Evolutionary conservation across 1,140 invertebrate genomes (phyloP).

Genomic region (Ctenoplectra terminalis): DNA sequence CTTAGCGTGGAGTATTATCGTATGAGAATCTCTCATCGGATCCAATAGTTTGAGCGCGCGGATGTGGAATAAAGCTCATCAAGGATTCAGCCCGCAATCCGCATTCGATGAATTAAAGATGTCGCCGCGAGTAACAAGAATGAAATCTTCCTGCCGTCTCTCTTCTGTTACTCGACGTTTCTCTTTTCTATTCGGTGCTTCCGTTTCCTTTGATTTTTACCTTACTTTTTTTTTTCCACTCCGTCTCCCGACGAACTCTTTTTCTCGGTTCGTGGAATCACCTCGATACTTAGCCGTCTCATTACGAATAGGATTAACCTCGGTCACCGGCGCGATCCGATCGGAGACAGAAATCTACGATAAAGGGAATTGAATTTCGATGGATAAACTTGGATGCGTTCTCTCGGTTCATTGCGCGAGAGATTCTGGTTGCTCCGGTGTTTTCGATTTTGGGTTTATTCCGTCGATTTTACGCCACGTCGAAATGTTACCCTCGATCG

Average conservation of each 20-base stretch:
- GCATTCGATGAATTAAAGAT: constrained; percentile 83
- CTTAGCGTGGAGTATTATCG: constrained; percentile 74
- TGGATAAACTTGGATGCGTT: constrained; percentile 16
- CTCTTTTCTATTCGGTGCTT: constrained; percentile 2
- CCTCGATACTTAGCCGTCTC: constrained; percentile 67
- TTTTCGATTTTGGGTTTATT: background rate
- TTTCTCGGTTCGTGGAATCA: constrained; percentile 52
- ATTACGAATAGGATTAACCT: constrained; percentile 74
- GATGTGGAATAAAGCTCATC: constrained; percentile 83
- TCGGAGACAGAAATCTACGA: constrained; percentile 20
- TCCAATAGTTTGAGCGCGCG: constrained; percentile 81
- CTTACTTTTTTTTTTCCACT: background rate
- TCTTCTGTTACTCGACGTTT: background rate
- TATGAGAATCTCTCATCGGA: constrained; percentile 80
- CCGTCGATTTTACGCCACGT: too few species aligned
- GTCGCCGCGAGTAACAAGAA: constrained; percentile 82
- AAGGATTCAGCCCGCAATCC: constrained; percentile 82
- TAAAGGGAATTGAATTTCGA: constrained; percentile 25
- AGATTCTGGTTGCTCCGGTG: background rate
- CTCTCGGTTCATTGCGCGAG: background rate
- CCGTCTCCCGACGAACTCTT: constrained; percentile 23
- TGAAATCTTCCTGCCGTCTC: constrained; percentile 64
- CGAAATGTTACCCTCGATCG: too few species aligned
- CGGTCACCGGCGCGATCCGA: constrained; percentile 6
- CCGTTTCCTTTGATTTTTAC: constrained; percentile 24